Base-by-base conservation (phyloP, 2,797 vertebrate genomes). In the Enteromius fasciolatus region DNA sequence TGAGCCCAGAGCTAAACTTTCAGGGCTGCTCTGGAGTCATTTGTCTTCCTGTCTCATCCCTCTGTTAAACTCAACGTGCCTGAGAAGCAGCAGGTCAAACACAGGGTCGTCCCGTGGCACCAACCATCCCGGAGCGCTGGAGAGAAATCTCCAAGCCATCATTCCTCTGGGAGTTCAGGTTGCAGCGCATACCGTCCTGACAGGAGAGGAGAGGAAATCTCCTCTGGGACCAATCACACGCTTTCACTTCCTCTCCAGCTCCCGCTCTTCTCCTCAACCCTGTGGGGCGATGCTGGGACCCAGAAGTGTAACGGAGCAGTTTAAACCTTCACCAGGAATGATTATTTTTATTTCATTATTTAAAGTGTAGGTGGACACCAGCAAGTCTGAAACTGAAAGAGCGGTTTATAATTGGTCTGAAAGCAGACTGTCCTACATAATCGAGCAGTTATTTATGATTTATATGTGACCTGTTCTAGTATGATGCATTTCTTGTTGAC, bases 171-270 rank as follows among this genome's bases (percentile, higher is more conserved):
- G 87, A 92, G 90, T 89, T 89, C 90, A 84, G 87, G 91, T 93
- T 90, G 87, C 87, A 89, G 93, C 92, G 90, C 92, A 91, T 90
- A 72, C 91, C 91, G 90, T 90, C 90, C 91, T 92, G 91, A 91
- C 91, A 91, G 92, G 89, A 91, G 92, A 86, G 92, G 89, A 91
- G 92, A 86, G 89, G 90, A 90, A 91, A 91, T 91, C 88, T 93
- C 93, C 90, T 89, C 2, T 78, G 90, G 91, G 93, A 93, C 89
- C 90, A 91, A 92, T 93, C 93, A 91, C 88, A 89, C 87, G 39
- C 89, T 90, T 90, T 93, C 89, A 46, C 39, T 76, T 59, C 52
- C 25, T 74, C 46, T 66, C 4, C 31, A 23, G 48, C 54, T 59
- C 52, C 33, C 48, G 12, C 36, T 61, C 54, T 25, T 59, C 36